A percentile compares a stretch with the other conserved stretches of the same genome.
Evolutionary conservation across 2,888 invertebrate species (phyloP).

Genomic region (Hydriomena furcata): DNA sequence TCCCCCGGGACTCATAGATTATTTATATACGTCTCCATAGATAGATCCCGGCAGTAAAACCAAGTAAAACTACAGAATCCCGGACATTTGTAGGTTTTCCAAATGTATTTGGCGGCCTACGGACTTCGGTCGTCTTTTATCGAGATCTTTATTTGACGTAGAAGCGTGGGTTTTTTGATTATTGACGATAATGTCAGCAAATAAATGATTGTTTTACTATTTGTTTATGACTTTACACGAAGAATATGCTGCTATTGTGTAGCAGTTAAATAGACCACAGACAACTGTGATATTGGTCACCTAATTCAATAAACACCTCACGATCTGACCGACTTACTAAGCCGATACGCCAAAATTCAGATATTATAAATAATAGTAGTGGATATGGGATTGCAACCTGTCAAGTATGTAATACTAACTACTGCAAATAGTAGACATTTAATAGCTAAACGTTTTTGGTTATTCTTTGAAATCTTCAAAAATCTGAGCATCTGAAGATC

Average conservation of each 20-base stretch:
- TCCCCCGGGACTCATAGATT: constrained; percentile 28
- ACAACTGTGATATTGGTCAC: too few relatives aligned
- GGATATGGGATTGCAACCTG: too few relatives aligned
- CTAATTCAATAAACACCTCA: too few relatives aligned
- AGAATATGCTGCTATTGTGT: not conserved
- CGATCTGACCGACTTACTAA: too few relatives aligned
- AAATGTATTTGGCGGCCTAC: constrained; percentile 17
- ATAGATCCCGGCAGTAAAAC: constrained; percentile 32
- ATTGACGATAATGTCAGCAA: constrained; percentile 14
- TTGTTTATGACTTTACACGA: constrained; percentile 13
- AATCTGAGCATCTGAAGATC: too few relatives aligned
- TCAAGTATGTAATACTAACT: too few relatives aligned
- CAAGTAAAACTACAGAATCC: constrained; percentile 13
- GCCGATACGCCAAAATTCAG: too few relatives aligned
- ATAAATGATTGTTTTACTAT: constrained; percentile 11
- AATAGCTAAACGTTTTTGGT: too few relatives aligned
- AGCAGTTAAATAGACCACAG: not conserved
- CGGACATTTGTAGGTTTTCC: constrained; percentile 20
- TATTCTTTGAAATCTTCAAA: too few relatives aligned
- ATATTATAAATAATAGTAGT: too few relatives aligned
- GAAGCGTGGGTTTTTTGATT: constrained; percentile 13
- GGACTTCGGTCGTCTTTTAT: constrained; percentile 19
- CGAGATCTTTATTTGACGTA: constrained; percentile 22
- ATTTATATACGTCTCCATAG: constrained; percentile 32
- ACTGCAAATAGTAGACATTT: too few relatives aligned